Base-by-base conservation (phyloP, 2,888 invertebrate genomes). In the Protophormia terraenovae region DNA sequence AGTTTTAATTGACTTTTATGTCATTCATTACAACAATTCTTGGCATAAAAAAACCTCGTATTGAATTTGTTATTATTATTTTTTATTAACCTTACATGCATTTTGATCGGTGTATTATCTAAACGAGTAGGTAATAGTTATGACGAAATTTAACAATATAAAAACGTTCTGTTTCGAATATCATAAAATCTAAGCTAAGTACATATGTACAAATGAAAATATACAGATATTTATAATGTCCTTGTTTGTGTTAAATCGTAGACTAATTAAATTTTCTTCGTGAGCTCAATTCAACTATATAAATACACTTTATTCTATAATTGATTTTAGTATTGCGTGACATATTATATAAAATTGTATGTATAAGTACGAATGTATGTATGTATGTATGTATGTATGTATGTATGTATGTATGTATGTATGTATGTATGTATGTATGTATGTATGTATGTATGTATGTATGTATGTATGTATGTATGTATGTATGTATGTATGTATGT, bases 291-390 rank as follows among this genome's bases (percentile, higher is more conserved):
- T 38, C 29, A 22, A 29, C 62, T 22, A n/a, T n/a, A n/a, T n/a
- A 29, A 62, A 38, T 22, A 16, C 38, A 38, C 14, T 22, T 67
- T 50, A 50, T 7, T 60, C 32, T 35, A 60, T 45, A 60, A 73
- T 73, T 73, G 60, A 60, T 60, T 47, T 60, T 22, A 45, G 45
- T 32, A 60, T 73, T 73, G 73, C 73, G 73, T 73, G 53, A 35
- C 53, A 29, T 38, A 29, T 62, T 19, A 22, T 6, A 62, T 62
- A 62, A 35, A 62, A 22, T 12, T n/a, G 7, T 32, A 32, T 32
- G n/a, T n/a, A n/a, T n/a, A n/a, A n/a, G n/a, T n/a, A n/a, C n/a
- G n/a, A n/a, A n/a, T 8, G 0, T 41, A 3, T 41, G n/a, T 41
- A 41, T 6, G 4, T n/a, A 12, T 41, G n/a, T 6, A 32, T 6